A percentile compares a stretch with the other conserved stretches of the same genome.
These are phyloP conservation scores for Thripadectes ignobilis DNA, from an alignment of 2,797 vertebrate species.

Conservation along the genomic window DNA sequence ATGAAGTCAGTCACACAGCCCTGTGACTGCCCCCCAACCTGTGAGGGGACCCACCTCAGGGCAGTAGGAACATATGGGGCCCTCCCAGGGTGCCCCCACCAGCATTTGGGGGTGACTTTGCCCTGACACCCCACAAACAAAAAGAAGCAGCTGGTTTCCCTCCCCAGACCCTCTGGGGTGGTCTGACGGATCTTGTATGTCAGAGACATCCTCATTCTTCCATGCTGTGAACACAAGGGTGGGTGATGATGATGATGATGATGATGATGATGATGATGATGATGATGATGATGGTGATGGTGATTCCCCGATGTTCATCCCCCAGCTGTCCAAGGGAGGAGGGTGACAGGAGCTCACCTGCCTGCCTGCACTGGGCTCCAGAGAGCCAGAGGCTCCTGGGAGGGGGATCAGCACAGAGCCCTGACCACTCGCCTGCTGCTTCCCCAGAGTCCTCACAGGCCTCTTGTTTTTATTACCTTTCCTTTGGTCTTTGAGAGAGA, in stretches of 20 bases:
- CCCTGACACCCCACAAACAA: background rate
- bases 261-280: too few relatives aligned
- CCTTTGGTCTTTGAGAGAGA: background rate
- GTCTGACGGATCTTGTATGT: background rate
- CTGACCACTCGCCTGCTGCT: fast-evolving
- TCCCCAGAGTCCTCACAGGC: background rate
- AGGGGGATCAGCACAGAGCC: fast-evolving
- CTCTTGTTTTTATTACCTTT: background rate
- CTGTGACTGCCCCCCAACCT: fast-evolving
- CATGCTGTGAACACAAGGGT: fast-evolving
- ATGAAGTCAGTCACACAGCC: fast-evolving
- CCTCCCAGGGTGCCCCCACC: background rate
- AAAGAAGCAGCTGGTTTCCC: background rate
- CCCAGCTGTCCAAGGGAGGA: background rate
- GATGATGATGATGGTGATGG: background rate
- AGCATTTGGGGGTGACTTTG: background rate
- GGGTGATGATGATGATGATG: background rate
- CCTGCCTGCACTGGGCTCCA: fast-evolving
- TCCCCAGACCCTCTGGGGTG: fast-evolving
- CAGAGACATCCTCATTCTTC: fast-evolving
- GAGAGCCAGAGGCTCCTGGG: background rate
- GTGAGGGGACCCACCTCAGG: fast-evolving
- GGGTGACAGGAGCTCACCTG: background rate
- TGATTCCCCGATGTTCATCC: fast-evolving
- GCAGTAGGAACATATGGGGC: background rate